Evolutionary conservation across 2,113 vertebrate species (phyloP).

Genomic region (Gorsachius goisagi): DNA sequence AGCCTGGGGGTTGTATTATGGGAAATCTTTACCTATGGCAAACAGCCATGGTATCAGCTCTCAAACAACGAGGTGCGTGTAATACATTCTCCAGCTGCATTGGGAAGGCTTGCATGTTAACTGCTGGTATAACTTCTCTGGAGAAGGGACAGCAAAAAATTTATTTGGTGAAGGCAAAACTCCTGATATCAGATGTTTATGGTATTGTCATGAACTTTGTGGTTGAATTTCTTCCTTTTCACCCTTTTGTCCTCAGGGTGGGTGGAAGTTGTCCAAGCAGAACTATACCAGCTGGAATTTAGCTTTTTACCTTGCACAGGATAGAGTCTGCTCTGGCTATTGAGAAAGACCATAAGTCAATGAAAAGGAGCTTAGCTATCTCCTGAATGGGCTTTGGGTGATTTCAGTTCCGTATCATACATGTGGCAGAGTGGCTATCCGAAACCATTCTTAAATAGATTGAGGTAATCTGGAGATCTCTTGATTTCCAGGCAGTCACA

Average conservation of each 20-base stretch:
- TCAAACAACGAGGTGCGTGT: conserved; percentile 95
- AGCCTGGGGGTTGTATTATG: conserved; percentile 97
- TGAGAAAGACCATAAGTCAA: background rate
- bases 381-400: background rate
- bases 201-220: background rate
- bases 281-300: background rate
- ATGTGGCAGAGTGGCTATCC: background rate
- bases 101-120: background rate
- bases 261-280: background rate
- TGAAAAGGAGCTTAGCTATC: background rate
- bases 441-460: background rate
- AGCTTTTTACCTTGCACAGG: background rate
- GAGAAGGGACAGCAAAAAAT: background rate
- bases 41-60: conserved; percentile 99
- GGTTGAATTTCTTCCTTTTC: background rate
- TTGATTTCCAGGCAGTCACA: background rate
- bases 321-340: background rate
- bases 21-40: conserved; percentile 99
- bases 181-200: background rate
- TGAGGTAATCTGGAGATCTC: background rate
- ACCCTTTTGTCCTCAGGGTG: background rate
- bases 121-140: background rate
- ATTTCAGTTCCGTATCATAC: background rate
- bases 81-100: background rate
- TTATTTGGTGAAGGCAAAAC: background rate